Percentiles rank a stretch among this genome's conserved stretches.
These are phyloP conservation scores for Syrphus vitripennis DNA, from an alignment of 2,888 invertebrate genomes.

Conservation along the genomic window DNA sequence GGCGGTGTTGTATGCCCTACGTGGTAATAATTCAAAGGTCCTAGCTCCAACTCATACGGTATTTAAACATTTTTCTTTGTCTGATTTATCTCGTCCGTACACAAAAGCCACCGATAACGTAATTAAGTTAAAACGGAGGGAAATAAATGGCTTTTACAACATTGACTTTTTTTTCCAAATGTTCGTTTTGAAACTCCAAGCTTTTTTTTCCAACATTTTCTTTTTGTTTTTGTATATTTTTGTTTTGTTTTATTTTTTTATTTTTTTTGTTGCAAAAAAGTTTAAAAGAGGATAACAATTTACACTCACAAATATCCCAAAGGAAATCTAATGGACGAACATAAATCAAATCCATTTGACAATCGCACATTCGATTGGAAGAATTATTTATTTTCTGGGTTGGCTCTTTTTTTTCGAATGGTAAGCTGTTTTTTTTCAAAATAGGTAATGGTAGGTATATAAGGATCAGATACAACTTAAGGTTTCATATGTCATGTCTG, in stretches of 20 bases:
- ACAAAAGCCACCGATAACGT: conserved; percentile 50
- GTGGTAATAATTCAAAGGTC: conserved; percentile 50
- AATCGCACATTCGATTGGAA: conserved; percentile 51
- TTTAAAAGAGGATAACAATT: conserved; percentile 38
- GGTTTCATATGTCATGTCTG: conserved; percentile 34
- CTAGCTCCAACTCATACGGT: conserved; percentile 38
- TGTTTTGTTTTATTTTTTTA: neutral
- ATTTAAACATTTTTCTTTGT: conserved; percentile 54
- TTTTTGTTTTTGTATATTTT: neutral
- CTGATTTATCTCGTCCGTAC: conserved; percentile 43
- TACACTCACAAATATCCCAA: conserved; percentile 42
- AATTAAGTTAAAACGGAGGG: conserved; percentile 46
- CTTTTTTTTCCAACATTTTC: neutral
- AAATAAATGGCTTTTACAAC: conserved; percentile 43
- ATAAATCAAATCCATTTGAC: conserved; percentile 63
- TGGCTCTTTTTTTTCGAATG: neutral
- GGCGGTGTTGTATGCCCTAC: conserved; percentile 3
- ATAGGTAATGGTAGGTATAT: neutral
- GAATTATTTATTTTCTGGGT: conserved; percentile 35
- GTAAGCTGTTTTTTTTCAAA: neutral
- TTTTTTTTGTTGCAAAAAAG: neutral
- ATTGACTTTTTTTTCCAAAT: conserved; percentile 6
- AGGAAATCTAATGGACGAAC: conserved; percentile 63
- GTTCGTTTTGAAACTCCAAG: neutral
- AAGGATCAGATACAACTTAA: neutral